phyloP scores from a whole-genome alignment of 2,113 vertebrate species.

The Callaeas wilsoni region DNA sequence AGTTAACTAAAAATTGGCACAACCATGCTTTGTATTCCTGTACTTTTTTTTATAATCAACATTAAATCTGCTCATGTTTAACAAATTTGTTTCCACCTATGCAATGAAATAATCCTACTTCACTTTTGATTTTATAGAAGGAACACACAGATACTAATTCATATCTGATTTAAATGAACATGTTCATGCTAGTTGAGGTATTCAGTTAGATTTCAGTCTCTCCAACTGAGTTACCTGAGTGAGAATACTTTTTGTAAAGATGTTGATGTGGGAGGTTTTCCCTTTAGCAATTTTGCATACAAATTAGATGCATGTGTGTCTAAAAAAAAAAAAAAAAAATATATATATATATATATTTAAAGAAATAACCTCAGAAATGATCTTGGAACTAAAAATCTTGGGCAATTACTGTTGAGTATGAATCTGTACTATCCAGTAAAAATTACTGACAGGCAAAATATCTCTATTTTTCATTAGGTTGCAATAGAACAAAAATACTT shows the following conservation, averaged over 20 bases:
- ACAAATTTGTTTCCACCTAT: constrained; percentile 40
- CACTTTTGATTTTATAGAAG: constrained; percentile 41
- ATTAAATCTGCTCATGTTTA: constrained; percentile 20
- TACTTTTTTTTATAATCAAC: neutral
- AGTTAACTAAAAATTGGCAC: constrained; percentile 13
- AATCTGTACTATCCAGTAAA: neutral
- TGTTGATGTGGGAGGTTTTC: constrained; percentile 57
- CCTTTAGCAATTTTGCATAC: constrained; percentile 33
- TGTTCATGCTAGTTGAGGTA: constrained; percentile 50
- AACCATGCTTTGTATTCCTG: neutral
- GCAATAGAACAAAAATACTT: neutral
- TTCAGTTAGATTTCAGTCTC: constrained; percentile 41
- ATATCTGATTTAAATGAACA: constrained; percentile 41
- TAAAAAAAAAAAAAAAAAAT: neutral
- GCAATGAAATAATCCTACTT: neutral
- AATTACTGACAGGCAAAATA: neutral
- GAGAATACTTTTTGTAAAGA: constrained; percentile 19
- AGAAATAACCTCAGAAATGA: neutral
- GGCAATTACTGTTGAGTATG: neutral
- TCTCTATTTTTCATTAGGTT: neutral
- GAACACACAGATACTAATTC: constrained; percentile 41
- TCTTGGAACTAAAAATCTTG: neutral
- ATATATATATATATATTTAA: neutral
- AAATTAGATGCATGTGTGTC: neutral
- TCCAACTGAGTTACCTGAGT: constrained; percentile 34